Conservation (phyloP, 1,140 invertebrate genomes). For the Leptopilina boulardi region DNA sequence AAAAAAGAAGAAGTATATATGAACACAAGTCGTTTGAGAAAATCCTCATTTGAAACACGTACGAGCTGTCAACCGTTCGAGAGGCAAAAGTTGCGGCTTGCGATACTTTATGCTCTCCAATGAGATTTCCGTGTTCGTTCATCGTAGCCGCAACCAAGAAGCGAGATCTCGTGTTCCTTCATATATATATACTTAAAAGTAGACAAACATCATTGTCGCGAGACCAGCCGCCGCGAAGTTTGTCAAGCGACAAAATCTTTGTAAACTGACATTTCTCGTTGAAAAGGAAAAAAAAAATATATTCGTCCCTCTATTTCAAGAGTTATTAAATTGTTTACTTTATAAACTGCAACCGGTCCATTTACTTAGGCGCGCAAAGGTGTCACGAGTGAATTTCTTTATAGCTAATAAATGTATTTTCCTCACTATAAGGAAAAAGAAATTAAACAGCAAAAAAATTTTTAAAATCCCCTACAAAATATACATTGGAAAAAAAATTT, state of each 20-base stretch:
- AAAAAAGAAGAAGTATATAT: too few species aligned
- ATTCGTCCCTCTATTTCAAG: neutral
- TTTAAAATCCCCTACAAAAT: too few species aligned
- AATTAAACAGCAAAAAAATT: neutral
- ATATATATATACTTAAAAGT: too few species aligned
- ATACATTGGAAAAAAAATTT: too few species aligned
- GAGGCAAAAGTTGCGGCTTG: neutral
- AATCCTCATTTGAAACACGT: constrained; percentile 26
- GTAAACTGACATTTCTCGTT: constrained; percentile 4
- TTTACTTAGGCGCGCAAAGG: neutral
- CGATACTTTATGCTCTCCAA: constrained; percentile 19
- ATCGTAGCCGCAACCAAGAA: neutral
- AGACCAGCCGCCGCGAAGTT: neutral
- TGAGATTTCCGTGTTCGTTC: constrained; percentile 24
- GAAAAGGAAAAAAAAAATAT: neutral
- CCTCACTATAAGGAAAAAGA: neutral
- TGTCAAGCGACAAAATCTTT: constrained; percentile 23
- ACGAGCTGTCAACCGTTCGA: constrained; percentile 10
- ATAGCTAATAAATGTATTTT: too few species aligned
- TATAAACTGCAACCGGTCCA: neutral
- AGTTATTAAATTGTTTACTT: neutral
- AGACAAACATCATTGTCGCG: constrained; percentile 1
- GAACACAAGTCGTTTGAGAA: neutral
- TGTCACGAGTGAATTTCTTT: neutral
- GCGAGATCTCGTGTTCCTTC: neutral